Evolutionary conservation across 2,888 invertebrate genomes (phyloP), one percentile per base, ranked within the genome.

Genomic region (Cerastis leucographa): DNA sequence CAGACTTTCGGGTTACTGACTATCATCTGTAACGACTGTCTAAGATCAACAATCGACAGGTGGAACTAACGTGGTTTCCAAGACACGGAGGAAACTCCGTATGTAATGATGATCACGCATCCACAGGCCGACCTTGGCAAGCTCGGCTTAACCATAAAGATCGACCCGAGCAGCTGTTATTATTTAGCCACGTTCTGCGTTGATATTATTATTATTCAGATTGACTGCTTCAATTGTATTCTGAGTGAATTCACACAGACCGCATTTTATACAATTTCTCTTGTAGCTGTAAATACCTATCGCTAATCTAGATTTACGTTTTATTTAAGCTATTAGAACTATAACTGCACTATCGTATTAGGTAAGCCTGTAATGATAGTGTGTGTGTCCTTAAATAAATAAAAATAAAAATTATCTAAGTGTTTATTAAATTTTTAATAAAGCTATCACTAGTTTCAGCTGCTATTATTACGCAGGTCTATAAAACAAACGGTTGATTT

Each of bases 401-500:
- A n/a, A n/a, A n/a, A n/a, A n/a, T n/a, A n/a, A n/a, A 22, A 22
- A 11, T 5, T n/a, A 7, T 9, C 54, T 54, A 54, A 14, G 14
- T n/a, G 5, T 44, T 72, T 59, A 1, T 71, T 40, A 0, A 7
- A 61, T 49, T 49, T 61, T 75, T 8, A 35, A 46, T 67, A 7
- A 17, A 76, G n/a, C 6, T 42, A 56, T 49, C 19, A 1, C 3
- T 22, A 25, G 0, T 61, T 42, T 1, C 6, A 25, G 6, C 19
- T 59, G 14, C n/a, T 19, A n/a, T 67, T 0, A 46, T 46, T 54
- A 19, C 8, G 29, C 17, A 61, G 14, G 5, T 25, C 12, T n/a
- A 46, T 54, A 70, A 72, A 78, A 67, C 40, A 29, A 78, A 72
- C 17, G 9, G 62, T 72, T 64, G 22, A 73, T 56, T 73, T 9